Base-by-base conservation (phyloP, 2,888 invertebrate species). In the Agrochola litura region DNA sequence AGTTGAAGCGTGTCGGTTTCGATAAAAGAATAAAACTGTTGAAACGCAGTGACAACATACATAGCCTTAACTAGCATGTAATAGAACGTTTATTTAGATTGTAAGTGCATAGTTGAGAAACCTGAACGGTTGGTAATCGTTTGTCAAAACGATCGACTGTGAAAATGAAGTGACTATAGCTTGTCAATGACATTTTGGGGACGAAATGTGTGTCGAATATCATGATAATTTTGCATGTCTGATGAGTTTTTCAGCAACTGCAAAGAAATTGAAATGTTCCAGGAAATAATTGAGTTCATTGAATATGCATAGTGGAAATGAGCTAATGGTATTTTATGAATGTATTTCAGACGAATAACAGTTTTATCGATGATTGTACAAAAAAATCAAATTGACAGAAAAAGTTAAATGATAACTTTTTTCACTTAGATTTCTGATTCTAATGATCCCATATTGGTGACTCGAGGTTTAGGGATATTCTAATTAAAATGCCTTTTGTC, bases 1-100 rank as follows among this genome's bases (percentile, higher is more conserved):
- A 74, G 89, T 64, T 83, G 84, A 77, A 89, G 84, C 90, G 89
- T 89, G 85, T 88, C 90, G 79, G 60, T 76, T 46, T 65, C 54
- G n/a, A 73, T 52, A 66, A 72, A 76, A 63, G 63, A 79, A 76
- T 69, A 73, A 76, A 77, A 86, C 60, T 72, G 64, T 85, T 79
- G 81, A 76, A 87, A 80, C 68, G 66, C 70, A 76, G 82, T 87
- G 81, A 73, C 83, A 86, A 84, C 82, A 88, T 80, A 83, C 56
- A 76, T 81, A 76, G 54, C 58, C 67, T 54, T 79, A 71, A 85
- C 43, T 64, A 73, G 72, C 84, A 69, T 83, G 86, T 82, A 86
- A 86, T 86, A 49, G 76, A 73, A 75, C 63, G 58, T 77, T 77
- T 82, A 77, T 79, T 86, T 72, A 61, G 69, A 83, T 66, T 80